Evolutionary conservation across 2,113 vertebrate species (phyloP).

Genomic region (Barnardius zonarius): DNA sequence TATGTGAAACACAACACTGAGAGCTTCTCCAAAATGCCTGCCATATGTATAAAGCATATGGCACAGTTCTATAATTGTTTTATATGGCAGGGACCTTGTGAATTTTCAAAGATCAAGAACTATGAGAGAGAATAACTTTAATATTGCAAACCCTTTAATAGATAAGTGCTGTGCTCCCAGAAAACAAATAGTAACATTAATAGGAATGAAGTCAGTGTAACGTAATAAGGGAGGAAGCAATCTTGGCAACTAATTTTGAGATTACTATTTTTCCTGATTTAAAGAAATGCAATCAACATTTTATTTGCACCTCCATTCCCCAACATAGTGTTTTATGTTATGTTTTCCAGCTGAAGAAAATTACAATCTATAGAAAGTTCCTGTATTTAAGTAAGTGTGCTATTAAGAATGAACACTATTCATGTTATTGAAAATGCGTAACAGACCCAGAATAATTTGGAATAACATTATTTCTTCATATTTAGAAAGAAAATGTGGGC

Average conservation of each 20-base stretch:
- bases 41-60: conserved; percentile 45
- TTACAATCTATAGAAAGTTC: neutral
- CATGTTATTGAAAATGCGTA: neutral
- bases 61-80: conserved; percentile 3
- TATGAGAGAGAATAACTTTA: neutral
- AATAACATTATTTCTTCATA: neutral
- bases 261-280: neutral
- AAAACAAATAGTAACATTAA: neutral
- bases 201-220: neutral
- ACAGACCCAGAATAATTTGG: neutral
- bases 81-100: neutral
- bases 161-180: neutral
- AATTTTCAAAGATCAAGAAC: conserved; percentile 19
- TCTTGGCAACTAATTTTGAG: neutral
- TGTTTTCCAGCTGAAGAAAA: neutral
- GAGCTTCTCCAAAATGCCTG: neutral
- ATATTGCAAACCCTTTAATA: neutral
- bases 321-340: neutral
- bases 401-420: neutral
- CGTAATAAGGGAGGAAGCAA: neutral
- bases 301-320: neutral
- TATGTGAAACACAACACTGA: neutral
- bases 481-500: neutral
- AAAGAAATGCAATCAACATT: neutral
- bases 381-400: neutral